phyloP scores from a whole-genome alignment of 2,797 vertebrate species.

The Nannoperca australis region DNA sequence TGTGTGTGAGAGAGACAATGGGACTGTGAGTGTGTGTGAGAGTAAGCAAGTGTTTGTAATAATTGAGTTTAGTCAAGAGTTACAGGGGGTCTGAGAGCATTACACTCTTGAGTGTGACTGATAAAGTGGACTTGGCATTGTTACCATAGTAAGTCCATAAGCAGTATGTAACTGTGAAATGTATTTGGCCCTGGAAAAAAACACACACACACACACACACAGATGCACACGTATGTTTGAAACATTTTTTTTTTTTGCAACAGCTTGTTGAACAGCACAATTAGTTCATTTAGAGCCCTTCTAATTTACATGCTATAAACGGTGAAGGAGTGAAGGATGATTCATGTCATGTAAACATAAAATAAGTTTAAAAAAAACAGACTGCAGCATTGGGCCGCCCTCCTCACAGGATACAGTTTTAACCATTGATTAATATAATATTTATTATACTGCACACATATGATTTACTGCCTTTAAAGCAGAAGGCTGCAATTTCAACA shows the following conservation, averaged over 20 bases:
- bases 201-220: constrained; percentile 8
- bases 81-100: constrained; percentile 51
- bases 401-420: background rate
- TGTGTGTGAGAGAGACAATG: background rate
- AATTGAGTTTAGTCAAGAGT: constrained; percentile 66
- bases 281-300: constrained; percentile 11
- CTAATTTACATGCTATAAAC: constrained; percentile 12
- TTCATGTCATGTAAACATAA: constrained; percentile 3
- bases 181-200: constrained; percentile 8
- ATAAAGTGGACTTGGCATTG: constrained; percentile 58
- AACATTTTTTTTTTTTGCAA: constrained; percentile 7
- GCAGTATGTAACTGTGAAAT: background rate
- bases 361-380: background rate
- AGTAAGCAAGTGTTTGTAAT: constrained; percentile 51
- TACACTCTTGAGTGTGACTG: constrained; percentile 60
- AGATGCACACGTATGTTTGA: too few species aligned
- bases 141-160: constrained; percentile 38
- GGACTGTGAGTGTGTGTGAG: constrained; percentile 16
- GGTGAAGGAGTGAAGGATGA: constrained; percentile 1
- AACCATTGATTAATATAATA: background rate
- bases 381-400: background rate
- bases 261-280: constrained; percentile 32
- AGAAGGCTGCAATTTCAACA: too few species aligned
- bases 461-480: background rate
- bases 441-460: background rate